Percentiles rank a stretch among this genome's conserved stretches.
Evolutionary conservation across 2,797 vertebrate genomes (phyloP).

Genomic region (Tarsius wallacei): DNA sequence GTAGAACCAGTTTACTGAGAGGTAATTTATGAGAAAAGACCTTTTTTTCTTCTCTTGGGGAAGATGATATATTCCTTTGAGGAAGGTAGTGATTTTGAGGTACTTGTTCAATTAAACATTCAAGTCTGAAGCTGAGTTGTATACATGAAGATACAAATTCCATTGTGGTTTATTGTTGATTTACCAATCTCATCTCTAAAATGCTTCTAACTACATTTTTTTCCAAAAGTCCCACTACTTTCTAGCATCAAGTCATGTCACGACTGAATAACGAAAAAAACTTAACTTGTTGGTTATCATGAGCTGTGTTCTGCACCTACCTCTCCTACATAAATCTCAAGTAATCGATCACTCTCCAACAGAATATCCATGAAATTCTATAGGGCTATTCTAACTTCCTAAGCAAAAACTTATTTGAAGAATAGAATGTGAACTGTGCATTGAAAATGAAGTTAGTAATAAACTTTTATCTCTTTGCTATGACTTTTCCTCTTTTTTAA

Average conservation of each 20-base stretch:
- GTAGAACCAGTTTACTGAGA: not conserved
- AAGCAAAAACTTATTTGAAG: slow-evolving; percentile 7
- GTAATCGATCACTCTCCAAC: not conserved
- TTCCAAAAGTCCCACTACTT: not conserved
- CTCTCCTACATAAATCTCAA: not conserved
- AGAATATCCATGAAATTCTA: not conserved
- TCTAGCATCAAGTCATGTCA: not conserved
- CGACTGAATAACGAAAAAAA: not conserved
- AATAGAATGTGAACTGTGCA: not conserved
- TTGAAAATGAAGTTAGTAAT: slow-evolving; percentile 17
- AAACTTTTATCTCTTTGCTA: not conserved
- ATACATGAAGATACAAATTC: not conserved
- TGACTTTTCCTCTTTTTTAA: not conserved
- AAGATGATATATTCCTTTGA: not conserved
- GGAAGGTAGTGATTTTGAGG: not conserved
- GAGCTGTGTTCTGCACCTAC: not conserved
- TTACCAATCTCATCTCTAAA: not conserved
- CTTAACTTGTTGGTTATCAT: not conserved
- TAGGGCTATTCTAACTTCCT: not conserved
- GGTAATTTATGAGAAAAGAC: not conserved
- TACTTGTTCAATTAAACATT: not conserved
- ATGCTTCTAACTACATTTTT: not conserved
- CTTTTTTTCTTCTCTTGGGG: not conserved
- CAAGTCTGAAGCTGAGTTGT: not conserved
- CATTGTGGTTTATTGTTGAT: not conserved